phyloP scores from a whole-genome alignment of 2,797 vertebrate species.

The Cephalopachus bancanus region DNA sequence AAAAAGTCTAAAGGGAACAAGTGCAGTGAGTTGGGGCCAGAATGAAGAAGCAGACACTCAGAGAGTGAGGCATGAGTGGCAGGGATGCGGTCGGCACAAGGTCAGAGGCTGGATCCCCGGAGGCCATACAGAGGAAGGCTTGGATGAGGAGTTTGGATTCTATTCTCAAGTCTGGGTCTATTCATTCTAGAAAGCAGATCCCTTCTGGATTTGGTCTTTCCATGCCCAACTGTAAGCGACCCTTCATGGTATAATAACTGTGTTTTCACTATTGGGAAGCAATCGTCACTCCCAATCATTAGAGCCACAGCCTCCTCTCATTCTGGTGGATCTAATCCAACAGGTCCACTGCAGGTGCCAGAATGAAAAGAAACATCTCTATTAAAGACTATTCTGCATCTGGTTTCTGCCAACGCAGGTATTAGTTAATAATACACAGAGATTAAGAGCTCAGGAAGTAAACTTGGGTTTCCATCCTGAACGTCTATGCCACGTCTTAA shows the following conservation, averaged over 20 bases:
- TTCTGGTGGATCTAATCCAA: too few relatives aligned
- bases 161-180: neutral
- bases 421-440: neutral
- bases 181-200: neutral
- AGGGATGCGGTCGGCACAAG: neutral
- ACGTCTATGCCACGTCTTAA: neutral
- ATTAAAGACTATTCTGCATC: neutral
- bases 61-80: neutral
- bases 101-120: too few relatives aligned
- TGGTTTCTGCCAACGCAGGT: neutral
- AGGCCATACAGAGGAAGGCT: neutral
- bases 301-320: neutral
- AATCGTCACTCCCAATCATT: accelerated
- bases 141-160: neutral
- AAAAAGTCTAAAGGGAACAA: too few relatives aligned
- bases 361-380: neutral
- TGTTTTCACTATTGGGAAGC: accelerated
- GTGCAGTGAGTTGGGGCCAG: accelerated
- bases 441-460: neutral
- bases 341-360: neutral
- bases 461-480: neutral
- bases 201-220: neutral
- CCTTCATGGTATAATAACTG: accelerated
- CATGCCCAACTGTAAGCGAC: too few relatives aligned
- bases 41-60: neutral